These are phyloP conservation scores for Dendrolimus punctatus DNA, from an alignment of 1,140 invertebrate genomes.

Conservation along the genomic window DNA sequence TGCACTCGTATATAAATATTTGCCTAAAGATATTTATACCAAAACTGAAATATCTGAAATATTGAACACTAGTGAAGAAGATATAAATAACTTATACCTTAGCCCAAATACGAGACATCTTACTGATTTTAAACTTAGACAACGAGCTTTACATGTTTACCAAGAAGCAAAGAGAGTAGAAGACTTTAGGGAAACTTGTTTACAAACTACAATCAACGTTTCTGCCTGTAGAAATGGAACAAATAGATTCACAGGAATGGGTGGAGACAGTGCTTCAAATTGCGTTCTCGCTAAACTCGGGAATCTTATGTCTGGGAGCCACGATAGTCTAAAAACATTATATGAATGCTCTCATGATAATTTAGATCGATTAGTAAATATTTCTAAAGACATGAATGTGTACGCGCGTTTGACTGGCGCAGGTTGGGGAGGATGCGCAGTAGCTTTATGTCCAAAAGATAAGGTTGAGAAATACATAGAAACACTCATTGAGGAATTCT, in stretches of 20 bases:
- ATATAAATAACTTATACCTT: constrained; percentile 78
- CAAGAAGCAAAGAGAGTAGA: constrained; percentile 87
- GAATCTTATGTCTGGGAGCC: constrained; percentile 90
- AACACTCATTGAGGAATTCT: constrained; percentile 81
- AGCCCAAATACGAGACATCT: constrained; percentile 80
- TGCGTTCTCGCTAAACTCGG: constrained; percentile 77
- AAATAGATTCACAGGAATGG: constrained; percentile 57
- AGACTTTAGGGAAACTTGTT: constrained; percentile 81
- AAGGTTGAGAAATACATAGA: constrained; percentile 80
- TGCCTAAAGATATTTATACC: constrained; percentile 83
- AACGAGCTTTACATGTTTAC: constrained; percentile 93
- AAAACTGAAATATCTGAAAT: constrained; percentile 81
- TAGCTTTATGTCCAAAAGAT: constrained; percentile 83
- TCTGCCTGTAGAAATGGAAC: constrained; percentile 41
- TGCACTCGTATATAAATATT: constrained; percentile 73
- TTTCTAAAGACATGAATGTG: constrained; percentile 81
- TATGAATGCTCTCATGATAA: constrained; percentile 96
- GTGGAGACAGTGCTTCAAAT: too few relatives aligned
- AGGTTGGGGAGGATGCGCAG: constrained; percentile 97
- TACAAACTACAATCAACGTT: constrained; percentile 68
- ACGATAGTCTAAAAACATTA: constrained; percentile 85
- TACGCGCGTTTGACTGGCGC: constrained; percentile 95
- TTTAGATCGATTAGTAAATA: constrained; percentile 87
- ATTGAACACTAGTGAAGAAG: constrained; percentile 77
- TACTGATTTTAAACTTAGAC: constrained; percentile 83